Base-by-base conservation (phyloP, 35 echinoderm and acorn worm species). In the Strongylocentrotus purpuratus region DNA sequence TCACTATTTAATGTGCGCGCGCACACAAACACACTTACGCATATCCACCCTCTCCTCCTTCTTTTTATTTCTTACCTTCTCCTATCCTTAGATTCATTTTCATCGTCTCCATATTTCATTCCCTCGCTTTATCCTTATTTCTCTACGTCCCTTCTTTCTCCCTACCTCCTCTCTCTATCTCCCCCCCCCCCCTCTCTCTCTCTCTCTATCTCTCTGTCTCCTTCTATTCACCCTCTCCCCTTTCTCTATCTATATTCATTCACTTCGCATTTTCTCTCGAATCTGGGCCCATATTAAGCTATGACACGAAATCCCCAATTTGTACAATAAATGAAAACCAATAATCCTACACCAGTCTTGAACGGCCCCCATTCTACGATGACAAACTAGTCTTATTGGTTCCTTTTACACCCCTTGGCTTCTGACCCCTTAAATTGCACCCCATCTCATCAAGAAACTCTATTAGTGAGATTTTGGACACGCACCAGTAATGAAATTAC, bases 391-490 rank as follows among this genome's bases (percentile, higher is more conserved):
- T 28, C 65, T 78, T 22, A 78, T 78, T 78, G 65, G 65, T 78
- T 78, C 65, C 4, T 78, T n/a, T 78, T 78, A 78, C 22, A 28
- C 65, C 65, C 65, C 65, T n/a, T 78, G 22, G 15, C 25, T 28
- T 78, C 22, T 78, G 65, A 78, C 65, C 65, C 18, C 65, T 28
- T 28, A 7, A 15, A 22, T 78, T n/a, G 65, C 65, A 78, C 65
- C 50, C 50, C 20, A 78, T 89, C 87, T 46, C 45, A 89, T 89
- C 45, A 89, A 89, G 33, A 45, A 89, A 46, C 18, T 15, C 33
- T 33, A 46, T 89, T 46, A 46, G 87, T 33, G 87, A 89, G 87
- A 89, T 89, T 89, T 89, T 89, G 87, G 33, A 89, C 87, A 89
- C 87, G 87, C 87, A 46, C 87, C 87, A 46, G 32, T 46, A 89